Conservation (phyloP, 2,797 vertebrate species). For the Squalus acanthias region DNA sequence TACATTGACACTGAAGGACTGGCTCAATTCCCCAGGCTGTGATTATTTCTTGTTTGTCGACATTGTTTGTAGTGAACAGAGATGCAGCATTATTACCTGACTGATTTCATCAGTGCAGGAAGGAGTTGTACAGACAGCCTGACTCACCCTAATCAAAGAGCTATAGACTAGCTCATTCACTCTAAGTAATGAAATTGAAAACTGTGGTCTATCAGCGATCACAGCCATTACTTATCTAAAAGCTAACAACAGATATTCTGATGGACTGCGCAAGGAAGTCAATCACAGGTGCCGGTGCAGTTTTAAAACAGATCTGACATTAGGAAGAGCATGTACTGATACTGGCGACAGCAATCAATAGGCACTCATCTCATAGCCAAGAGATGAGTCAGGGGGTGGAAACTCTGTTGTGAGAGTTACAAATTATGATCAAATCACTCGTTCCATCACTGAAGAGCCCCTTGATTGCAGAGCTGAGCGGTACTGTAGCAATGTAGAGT, state of each 20-base stretch:
- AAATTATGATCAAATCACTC: background rate
- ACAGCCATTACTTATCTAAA: conserved; percentile 6
- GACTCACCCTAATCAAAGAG: conserved; percentile 27
- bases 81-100: conserved; percentile 35
- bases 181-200: conserved; percentile 36
- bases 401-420: background rate
- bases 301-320: background rate
- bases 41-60: conserved; percentile 38
- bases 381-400: background rate
- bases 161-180: conserved; percentile 23
- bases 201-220: background rate
- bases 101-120: conserved; percentile 29
- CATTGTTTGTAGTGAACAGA: conserved; percentile 23
- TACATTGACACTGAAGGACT: conserved; percentile 19
- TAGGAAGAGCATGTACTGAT: background rate
- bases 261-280: background rate
- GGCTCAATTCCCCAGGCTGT: conserved; percentile 16
- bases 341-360: background rate
- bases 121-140: conserved; percentile 13
- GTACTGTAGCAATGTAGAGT: background rate
- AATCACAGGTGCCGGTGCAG: background rate
- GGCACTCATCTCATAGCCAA: background rate
- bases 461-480: background rate
- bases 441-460: background rate
- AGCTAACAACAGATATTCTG: background rate